Base-by-base conservation (phyloP, 2,797 vertebrate species). In the Pristis pectinata region DNA sequence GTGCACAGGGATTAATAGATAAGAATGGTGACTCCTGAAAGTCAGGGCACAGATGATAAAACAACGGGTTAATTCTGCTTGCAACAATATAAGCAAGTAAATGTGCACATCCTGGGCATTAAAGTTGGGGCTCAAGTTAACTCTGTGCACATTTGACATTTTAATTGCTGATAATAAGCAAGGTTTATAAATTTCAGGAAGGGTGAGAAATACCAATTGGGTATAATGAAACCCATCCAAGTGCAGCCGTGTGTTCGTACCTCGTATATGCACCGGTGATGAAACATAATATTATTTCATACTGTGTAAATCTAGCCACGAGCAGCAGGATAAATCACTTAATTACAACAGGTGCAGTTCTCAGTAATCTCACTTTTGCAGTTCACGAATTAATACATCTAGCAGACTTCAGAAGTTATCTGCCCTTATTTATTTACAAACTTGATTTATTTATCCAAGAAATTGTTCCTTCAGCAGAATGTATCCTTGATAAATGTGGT, bases 311-410 rank as follows among this genome's bases (percentile, higher is more conserved):
- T 94, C 67, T 94, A 15, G 67, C 44, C 30, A 44, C 6, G 53
- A 49, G 37, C 37, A 53, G 41, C 67, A 94, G 30, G 70, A 74
- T 34, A n/a, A 76, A 76, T 94, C 44, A 56, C 44, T 93, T 72
- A 72, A 93, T 93, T 74, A 30, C 70, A 94, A n/a, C 44, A 74
- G 92, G 41, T 94, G 70, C 92, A n/a, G 11, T n/a, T 74, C 44
- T 53, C 30, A 44, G 24, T 30, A 53, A 34, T 76, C 44, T 72
- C 67, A 76, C 41, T 53, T 74, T 53, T 74, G 44, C 70, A 72
- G 64, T 94, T 94, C 70, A 3, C 74, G 67, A 94, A 74, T 94
- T 94, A 94, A 72, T 76, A 6, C 92, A 93, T 41, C 41, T 27
- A 74, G 70, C 10, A 34, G 70, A 94, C 41, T 53, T 94, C 30